Conservation (phyloP, 2,797 vertebrate species). For the Anguilla marmorata region DNA sequence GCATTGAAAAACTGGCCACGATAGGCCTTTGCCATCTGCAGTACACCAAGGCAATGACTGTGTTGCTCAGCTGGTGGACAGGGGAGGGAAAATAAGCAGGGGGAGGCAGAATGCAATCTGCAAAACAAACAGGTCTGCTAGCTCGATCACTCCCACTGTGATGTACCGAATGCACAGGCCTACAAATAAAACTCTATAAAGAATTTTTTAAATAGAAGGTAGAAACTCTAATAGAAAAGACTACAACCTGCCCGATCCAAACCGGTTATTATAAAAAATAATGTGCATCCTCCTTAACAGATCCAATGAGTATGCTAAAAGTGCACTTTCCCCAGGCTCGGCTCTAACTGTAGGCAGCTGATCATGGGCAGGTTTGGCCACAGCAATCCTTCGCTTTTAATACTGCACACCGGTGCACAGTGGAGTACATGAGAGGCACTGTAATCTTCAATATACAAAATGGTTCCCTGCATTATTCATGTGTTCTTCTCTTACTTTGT, state of each 20-base stretch:
- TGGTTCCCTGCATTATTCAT: neutral
- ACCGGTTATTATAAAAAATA: neutral
- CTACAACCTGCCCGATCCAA: neutral
- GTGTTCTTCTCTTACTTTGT: neutral
- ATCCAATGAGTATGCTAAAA: neutral
- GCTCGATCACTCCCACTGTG: neutral
- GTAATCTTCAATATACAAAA: slow-evolving; percentile 11
- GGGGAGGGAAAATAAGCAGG: neutral
- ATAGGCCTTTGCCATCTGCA: neutral
- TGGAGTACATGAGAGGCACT: neutral
- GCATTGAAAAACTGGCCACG: neutral
- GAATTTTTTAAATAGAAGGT: neutral
- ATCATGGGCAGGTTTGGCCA: neutral
- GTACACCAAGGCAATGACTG: neutral
- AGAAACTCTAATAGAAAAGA: neutral
- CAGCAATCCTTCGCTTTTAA: neutral
- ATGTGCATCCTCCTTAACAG: neutral
- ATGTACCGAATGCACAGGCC: neutral
- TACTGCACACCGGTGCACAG: neutral
- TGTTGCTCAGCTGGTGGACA: neutral
- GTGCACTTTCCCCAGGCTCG: neutral
- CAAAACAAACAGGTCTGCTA: too few species aligned
- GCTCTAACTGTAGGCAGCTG: neutral
- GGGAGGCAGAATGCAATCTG: neutral
- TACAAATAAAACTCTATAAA: neutral